These are phyloP conservation scores for Scomber colias DNA, from an alignment of 2,113 vertebrate genomes.

Conservation along the genomic window DNA sequence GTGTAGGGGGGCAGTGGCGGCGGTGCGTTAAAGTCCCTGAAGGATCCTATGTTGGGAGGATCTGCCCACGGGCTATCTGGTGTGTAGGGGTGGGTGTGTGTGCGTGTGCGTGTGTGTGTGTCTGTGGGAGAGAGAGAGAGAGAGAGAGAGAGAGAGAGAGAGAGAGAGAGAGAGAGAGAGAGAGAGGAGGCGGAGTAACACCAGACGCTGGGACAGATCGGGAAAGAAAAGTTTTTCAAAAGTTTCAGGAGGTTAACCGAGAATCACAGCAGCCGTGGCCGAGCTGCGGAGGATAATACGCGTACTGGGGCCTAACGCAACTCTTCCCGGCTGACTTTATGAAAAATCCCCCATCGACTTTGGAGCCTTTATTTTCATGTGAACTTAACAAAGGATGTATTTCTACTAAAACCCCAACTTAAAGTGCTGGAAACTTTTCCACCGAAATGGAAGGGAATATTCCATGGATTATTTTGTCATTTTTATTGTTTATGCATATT, in stretches of 20 bases:
- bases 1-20: background rate
- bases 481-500: conserved; percentile 75
- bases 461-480: conserved; percentile 85
- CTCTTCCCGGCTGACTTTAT: conserved; percentile 72
- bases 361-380: conserved; percentile 76
- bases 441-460: conserved; percentile 87
- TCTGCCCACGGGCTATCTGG: conserved; percentile 13
- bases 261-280: conserved; percentile 79
- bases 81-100: background rate
- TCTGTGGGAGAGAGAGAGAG: conserved; percentile 11
- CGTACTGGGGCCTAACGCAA: conserved; percentile 73
- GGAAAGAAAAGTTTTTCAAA: conserved; percentile 80
- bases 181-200: conserved; percentile 78
- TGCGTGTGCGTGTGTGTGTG: too few relatives aligned
- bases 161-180: background rate
- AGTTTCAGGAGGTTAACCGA: conserved; percentile 80
- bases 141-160: conserved; percentile 8
- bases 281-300: conserved; percentile 81
- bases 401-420: conserved; percentile 77
- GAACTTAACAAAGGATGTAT: conserved; percentile 87
- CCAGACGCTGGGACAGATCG: conserved; percentile 67
- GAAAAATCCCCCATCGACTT: conserved; percentile 66
- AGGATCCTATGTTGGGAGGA: conserved; percentile 6
- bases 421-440: conserved; percentile 83
- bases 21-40: background rate